Conservation (phyloP, 2,113 vertebrate genomes). For the Gobiocypris rarus region DNA sequence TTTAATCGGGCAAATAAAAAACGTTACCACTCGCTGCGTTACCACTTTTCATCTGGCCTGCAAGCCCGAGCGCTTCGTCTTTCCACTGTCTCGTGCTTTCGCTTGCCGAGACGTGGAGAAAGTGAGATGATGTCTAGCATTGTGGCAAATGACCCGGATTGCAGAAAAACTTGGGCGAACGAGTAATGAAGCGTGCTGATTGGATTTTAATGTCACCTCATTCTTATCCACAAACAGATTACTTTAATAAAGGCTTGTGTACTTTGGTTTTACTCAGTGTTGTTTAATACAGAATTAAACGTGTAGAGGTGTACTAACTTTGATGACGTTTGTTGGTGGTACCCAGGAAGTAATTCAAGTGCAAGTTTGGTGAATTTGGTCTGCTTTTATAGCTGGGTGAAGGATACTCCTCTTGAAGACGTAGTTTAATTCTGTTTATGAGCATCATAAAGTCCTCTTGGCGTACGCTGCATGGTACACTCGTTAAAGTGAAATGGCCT, state of each 20-base stretch:
- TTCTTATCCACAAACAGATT: conserved; percentile 32
- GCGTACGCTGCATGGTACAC: background rate
- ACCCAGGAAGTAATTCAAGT: background rate
- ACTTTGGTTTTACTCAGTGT: background rate
- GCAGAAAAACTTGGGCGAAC: conserved; percentile 10
- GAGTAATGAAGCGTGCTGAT: conserved; percentile 35
- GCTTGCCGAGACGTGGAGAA: background rate
- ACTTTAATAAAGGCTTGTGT: conserved; percentile 10
- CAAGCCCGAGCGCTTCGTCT: background rate
- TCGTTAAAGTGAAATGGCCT: conserved; percentile 37
- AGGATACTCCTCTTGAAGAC: conserved; percentile 7
- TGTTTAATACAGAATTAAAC: conserved; percentile 6
- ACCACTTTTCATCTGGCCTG: conserved; percentile 26
- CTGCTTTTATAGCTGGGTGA: conserved; percentile 10
- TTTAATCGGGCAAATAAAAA: conserved; percentile 63
- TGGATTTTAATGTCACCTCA: conserved; percentile 32
- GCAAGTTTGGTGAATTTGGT: background rate
- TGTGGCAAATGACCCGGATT: conserved; percentile 11
- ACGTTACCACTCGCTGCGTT: conserved; percentile 46
- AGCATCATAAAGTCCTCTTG: conserved; percentile 41
- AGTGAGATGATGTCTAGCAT: background rate
- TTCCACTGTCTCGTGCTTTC: conserved; percentile 17
- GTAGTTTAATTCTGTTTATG: conserved; percentile 32
- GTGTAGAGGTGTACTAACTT: background rate
- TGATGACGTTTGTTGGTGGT: background rate